A percentile compares a stretch with the other conserved stretches of the same genome.
These are phyloP conservation scores for Neosalanx taihuensis DNA, from an alignment of 2,797 vertebrate species.

Conservation along the genomic window DNA sequence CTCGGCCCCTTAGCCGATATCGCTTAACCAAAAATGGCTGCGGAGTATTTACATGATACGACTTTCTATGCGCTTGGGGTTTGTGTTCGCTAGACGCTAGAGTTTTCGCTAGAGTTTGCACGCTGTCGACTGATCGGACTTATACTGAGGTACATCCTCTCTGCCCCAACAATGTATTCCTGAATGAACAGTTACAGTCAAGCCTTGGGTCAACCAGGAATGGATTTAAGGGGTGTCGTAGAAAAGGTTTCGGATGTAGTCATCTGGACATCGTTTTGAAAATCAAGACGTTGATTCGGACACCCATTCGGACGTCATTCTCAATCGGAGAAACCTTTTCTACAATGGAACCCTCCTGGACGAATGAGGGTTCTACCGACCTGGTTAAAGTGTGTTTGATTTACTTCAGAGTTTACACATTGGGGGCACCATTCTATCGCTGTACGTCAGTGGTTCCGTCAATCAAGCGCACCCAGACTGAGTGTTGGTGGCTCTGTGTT, in stretches of 20 bases:
- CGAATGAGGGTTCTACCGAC: too few relatives aligned
- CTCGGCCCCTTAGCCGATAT: constrained; percentile 79
- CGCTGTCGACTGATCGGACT: constrained; percentile 54
- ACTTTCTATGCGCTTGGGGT: constrained; percentile 56
- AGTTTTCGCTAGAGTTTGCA: too few relatives aligned
- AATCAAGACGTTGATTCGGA: too few relatives aligned
- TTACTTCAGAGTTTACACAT: not conserved
- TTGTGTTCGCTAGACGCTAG: constrained; percentile 42
- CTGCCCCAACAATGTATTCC: constrained; percentile 68
- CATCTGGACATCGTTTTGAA: too few relatives aligned
- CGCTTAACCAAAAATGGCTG: constrained; percentile 79
- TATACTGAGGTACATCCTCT: constrained; percentile 58
- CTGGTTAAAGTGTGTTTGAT: not conserved
- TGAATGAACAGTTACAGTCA: constrained; percentile 58
- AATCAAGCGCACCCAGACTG: not conserved
- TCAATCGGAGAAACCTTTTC: too few relatives aligned
- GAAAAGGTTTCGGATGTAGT: too few relatives aligned
- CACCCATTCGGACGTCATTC: too few relatives aligned
- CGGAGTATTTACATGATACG: constrained; percentile 66
- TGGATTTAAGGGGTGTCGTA: not conserved
- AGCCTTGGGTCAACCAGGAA: not conserved
- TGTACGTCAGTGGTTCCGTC: not conserved
- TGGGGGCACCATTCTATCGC: not conserved
- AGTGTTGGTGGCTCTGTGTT: not conserved
- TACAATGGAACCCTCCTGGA: too few relatives aligned